These are phyloP conservation scores for Itoplectis maculator DNA, from an alignment of 2,888 invertebrate species.

Conservation along the genomic window DNA sequence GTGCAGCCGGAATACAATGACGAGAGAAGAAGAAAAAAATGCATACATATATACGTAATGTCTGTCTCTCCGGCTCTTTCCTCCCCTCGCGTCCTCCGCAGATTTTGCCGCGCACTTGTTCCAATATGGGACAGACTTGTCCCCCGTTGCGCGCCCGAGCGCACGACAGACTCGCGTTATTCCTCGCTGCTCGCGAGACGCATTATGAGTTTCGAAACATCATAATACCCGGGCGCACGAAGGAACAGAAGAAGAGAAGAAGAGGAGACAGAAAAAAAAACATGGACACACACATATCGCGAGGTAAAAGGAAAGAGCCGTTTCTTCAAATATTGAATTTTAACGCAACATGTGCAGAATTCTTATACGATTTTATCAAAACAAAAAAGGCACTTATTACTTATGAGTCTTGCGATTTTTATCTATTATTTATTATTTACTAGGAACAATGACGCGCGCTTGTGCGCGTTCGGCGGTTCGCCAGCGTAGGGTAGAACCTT, in stretches of 20 bases:
- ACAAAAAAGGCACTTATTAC: neutral
- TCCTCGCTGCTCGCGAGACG: conserved; percentile 16
- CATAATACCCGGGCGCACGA: conserved; percentile 40
- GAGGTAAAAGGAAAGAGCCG: conserved; percentile 1
- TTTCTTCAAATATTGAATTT: conserved; percentile 56
- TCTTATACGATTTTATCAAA: conserved; percentile 4
- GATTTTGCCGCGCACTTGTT: conserved; percentile 72
- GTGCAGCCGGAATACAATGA: conserved; percentile 42
- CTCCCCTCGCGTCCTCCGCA: conserved; percentile 49
- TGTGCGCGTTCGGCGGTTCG: no score
- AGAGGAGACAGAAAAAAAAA: neutral
- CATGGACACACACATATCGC: neutral
- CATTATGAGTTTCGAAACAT: conserved; percentile 49
- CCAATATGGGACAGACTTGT: conserved; percentile 73
- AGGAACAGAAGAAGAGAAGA: neutral
- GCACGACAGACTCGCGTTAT: conserved; percentile 41
- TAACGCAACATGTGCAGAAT: conserved; percentile 29
- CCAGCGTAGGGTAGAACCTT: no score
- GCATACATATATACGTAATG: conserved; percentile 16
- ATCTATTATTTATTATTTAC: no score
- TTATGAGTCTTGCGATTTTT: no score
- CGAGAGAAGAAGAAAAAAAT: conserved; percentile 35
- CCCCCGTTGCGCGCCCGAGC: conserved; percentile 1
- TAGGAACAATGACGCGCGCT: no score
- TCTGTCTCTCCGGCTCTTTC: no score